Evolutionary conservation across 2,797 vertebrate species (phyloP).

Genomic region (Lepidocolaptes lacrymiger): DNA sequence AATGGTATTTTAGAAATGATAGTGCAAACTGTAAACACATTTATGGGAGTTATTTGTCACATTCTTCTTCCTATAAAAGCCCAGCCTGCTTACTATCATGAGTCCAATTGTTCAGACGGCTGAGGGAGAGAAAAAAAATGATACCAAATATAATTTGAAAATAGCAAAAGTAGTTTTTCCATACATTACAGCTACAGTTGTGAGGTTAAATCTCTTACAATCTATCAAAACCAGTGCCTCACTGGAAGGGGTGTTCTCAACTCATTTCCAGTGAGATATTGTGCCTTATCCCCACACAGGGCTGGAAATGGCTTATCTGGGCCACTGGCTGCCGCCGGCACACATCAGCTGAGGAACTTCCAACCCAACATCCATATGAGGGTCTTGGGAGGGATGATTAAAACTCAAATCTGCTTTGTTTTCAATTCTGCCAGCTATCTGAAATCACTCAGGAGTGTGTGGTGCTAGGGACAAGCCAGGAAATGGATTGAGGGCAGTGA

Average conservation of each 20-base stretch:
- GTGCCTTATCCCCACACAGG: neutral
- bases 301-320: conserved; percentile 3
- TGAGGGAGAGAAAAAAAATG: conserved; percentile 13
- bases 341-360: neutral
- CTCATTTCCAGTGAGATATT: conserved; percentile 4
- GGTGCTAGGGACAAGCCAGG: neutral
- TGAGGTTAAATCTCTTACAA: conserved; percentile 3
- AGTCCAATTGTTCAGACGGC: conserved; percentile 36
- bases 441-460: conserved; percentile 14
- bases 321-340: neutral
- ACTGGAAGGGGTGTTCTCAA: neutral
- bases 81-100: conserved; percentile 3
- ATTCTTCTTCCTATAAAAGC: conserved; percentile 37
- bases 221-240: conserved; percentile 11
- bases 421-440: conserved; percentile 19
- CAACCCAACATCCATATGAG: conserved; percentile 19
- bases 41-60: conserved; percentile 37
- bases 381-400: neutral
- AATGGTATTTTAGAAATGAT: conserved; percentile 4
- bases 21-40: conserved; percentile 14
- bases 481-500: conserved; percentile 15
- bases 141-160: conserved; percentile 2
- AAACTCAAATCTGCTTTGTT: conserved; percentile 44
- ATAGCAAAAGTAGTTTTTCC: conserved; percentile 26
- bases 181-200: neutral